phyloP scores from a whole-genome alignment of 1,140 invertebrate species.

The Harpegnathos saltator region DNA sequence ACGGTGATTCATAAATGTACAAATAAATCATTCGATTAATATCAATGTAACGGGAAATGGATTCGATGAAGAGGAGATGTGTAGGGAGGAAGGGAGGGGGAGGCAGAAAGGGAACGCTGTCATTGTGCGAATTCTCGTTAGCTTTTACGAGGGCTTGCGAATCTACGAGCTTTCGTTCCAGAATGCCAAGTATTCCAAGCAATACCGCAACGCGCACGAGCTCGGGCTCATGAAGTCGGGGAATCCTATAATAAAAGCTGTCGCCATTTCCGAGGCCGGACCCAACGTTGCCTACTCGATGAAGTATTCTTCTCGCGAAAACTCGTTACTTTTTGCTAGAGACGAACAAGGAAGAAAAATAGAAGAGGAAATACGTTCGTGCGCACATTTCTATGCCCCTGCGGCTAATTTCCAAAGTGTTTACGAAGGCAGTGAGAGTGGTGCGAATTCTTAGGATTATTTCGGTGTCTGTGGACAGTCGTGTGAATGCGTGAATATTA shows the following conservation, averaged over 20 bases:
- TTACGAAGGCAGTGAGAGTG: not conserved
- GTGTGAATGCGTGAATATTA: too few relatives aligned
- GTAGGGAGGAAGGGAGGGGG: too few relatives aligned
- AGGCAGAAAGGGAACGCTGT: not conserved
- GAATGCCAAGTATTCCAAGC: slow-evolving; percentile 47
- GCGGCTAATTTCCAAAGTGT: not conserved
- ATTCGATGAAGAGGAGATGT: too few relatives aligned
- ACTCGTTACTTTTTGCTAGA: not conserved
- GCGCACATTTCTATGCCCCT: not conserved
- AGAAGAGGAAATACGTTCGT: not conserved
- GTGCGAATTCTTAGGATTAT: not conserved
- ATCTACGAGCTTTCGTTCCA: slow-evolving; percentile 36
- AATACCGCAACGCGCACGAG: slow-evolving; percentile 24
- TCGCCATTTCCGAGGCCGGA: slow-evolving; percentile 25
- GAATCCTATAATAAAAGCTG: slow-evolving; percentile 48
- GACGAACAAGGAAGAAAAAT: not conserved
- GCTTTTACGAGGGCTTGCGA: slow-evolving; percentile 18
- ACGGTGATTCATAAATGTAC: too few relatives aligned
- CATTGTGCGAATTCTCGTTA: slow-evolving; percentile 28
- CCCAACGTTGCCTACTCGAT: slow-evolving; percentile 24
- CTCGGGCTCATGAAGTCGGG: slow-evolving; percentile 38
- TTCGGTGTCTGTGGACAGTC: not conserved
- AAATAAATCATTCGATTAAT: too few relatives aligned
- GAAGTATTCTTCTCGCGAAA: slow-evolving; percentile 34
- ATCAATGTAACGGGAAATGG: too few relatives aligned